These are phyloP conservation scores for Aethes cnicana DNA, from an alignment of 2,888 invertebrate species.

Conservation along the genomic window DNA sequence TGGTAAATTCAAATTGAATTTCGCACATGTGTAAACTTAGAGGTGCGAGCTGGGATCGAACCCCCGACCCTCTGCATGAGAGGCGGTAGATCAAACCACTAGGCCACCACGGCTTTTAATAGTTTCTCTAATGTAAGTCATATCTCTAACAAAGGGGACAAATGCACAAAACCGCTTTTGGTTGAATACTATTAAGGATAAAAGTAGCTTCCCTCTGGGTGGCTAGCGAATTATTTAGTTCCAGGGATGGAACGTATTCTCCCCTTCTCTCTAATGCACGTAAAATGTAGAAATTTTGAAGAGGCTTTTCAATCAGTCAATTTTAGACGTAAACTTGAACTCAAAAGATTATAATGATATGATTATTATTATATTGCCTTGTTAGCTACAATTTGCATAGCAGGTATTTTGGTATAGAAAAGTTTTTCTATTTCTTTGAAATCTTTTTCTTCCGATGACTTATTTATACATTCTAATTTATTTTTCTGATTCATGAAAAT, in stretches of 20 bases:
- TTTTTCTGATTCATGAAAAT: no score
- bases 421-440: no score
- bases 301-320: constrained; percentile 20
- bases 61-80: no score
- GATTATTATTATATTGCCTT: no score
- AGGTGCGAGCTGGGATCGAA: no score
- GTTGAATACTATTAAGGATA: constrained; percentile 12
- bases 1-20: no score
- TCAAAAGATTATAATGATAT: no score
- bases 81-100: not conserved
- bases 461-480: no score
- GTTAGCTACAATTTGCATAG: not conserved
- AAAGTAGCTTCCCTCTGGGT: constrained; percentile 24
- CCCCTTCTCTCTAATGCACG: constrained; percentile 24
- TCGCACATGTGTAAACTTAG: no score
- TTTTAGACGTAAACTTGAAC: not conserved
- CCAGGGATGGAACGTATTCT: constrained; percentile 16
- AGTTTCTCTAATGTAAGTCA: constrained; percentile 19
- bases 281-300: constrained; percentile 22
- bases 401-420: no score
- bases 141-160: constrained; percentile 16
- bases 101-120: not conserved
- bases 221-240: constrained; percentile 24
- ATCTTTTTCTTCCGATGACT: no score
- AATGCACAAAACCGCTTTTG: constrained; percentile 25